Percentiles rank a stretch among this genome's conserved stretches.
These are phyloP conservation scores for Aporrectodea caliginosa DNA, from an alignment of 1,140 invertebrate species.

Conservation along the genomic window DNA sequence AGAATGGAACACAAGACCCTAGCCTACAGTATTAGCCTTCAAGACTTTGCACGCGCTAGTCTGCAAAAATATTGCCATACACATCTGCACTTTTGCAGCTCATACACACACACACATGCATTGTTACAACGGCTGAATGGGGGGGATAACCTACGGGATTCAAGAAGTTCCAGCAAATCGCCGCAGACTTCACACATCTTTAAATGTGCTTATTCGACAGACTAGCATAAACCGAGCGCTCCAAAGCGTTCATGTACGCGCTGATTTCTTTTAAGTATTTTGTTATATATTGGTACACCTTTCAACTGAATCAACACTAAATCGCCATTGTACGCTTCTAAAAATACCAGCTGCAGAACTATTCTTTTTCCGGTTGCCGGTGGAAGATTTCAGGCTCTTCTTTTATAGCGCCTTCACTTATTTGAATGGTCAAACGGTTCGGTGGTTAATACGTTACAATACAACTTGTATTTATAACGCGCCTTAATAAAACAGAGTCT, in stretches of 20 bases:
- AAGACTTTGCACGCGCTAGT: neutral
- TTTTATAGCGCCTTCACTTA: too few species aligned
- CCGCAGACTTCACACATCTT: slow-evolving; percentile 54
- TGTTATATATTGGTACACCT: neutral
- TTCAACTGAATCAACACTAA: slow-evolving; percentile 1
- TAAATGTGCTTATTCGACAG: neutral
- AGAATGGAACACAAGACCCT: neutral
- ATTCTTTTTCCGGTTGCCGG: neutral
- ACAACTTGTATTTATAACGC: too few species aligned
- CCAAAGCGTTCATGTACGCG: neutral
- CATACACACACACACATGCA: neutral
- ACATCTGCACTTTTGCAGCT: neutral
- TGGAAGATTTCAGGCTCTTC: too few species aligned
- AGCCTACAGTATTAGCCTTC: neutral
- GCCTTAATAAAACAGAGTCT: too few species aligned
- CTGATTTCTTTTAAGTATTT: neutral
- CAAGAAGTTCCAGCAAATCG: slow-evolving; percentile 45
- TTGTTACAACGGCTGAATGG: neutral
- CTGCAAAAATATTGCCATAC: neutral
- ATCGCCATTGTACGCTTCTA: neutral
- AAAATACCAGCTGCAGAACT: neutral
- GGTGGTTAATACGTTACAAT: too few species aligned
- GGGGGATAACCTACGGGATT: slow-evolving; percentile 11
- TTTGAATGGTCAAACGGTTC: too few species aligned
- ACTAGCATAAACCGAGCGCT: neutral